Evolutionary conservation across 23 tunicate genomes (phyloP), one percentile per base, ranked within the genome.

Genomic region (Styela plicata): DNA sequence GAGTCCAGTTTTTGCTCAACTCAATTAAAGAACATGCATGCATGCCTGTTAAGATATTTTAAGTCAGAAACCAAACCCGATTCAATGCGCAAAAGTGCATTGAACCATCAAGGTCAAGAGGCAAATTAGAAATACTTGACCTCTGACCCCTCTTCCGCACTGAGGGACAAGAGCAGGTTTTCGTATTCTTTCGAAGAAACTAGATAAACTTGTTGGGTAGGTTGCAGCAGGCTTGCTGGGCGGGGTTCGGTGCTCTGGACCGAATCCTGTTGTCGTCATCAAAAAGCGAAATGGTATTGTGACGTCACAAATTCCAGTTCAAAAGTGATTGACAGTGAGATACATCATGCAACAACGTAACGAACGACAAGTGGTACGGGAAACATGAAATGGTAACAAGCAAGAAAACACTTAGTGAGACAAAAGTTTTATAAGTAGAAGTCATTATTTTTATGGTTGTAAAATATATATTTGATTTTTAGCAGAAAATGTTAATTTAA

Each of bases 271-370:
- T 44, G 57, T 44, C 57, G 57, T 44, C 57, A 44, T 44, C 57
- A 13, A 44, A 5, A 44, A 44, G 57, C 57, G 13, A 44, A 44
- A 44, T 44, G 57, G 57, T 44, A 44, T 67, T 67, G 71, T 67
- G 71, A 67, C 71, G 31, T 67, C 71, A 67, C 71, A 67, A 67
- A 25, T 67, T 29, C 71, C 71, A 67, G 31, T 5, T 44, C 57
- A 13, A 44, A n/a, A 44, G 57, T 44, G 71, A 27, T 18, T 25
- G 30, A 67, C 71, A 67, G 71, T 67, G 24, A 67, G 23, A 67
- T 19, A 29, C 71, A 67, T 25, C 30, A 29, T 29, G 31, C 71
- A 29, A 67, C 71, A 67, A 24, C 17, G 71, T n/a, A n/a, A n/a
- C n/a, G n/a, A n/a, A n/a, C n/a, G n/a, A n/a, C n/a, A n/a, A n/a